A percentile compares a stretch with the other conserved stretches of the same genome.
phyloP scores from a whole-genome alignment of 2,797 vertebrate species.

The Ptychobarbus kaznakovi region DNA sequence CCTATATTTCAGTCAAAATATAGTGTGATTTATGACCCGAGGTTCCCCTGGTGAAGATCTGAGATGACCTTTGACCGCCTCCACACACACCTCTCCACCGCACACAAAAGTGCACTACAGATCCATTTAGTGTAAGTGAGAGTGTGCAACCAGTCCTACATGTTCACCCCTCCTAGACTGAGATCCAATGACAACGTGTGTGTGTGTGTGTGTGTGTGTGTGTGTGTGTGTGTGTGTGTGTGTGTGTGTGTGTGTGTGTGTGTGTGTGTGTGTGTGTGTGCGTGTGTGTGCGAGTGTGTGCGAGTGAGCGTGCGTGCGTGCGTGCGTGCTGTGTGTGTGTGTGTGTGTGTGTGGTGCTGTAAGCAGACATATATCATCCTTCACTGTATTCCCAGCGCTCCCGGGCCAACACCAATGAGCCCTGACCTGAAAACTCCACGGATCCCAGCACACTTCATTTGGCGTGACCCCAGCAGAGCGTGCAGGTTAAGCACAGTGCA shows the following conservation, averaged over 20 bases:
- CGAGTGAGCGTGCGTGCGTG: no score
- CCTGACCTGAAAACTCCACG: slow-evolving; percentile 49
- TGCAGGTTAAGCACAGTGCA: slow-evolving; percentile 39
- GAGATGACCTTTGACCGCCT: slow-evolving; percentile 39
- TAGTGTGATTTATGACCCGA: background rate
- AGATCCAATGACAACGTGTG: background rate
- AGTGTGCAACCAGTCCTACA: slow-evolving; percentile 12
- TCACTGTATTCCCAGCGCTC: slow-evolving; percentile 40
- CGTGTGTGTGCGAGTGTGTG: no score
- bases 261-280: no score
- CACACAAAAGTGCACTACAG: slow-evolving; percentile 14
- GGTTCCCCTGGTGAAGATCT: slow-evolving; percentile 11
- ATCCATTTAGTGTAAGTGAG: slow-evolving; percentile 14
- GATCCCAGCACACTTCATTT: slow-evolving; percentile 22
- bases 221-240: slow-evolving; percentile 1
- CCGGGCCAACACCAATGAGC: slow-evolving; percentile 48
- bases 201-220: slow-evolving; percentile 1
- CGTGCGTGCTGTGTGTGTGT: background rate
- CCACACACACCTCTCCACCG: background rate
- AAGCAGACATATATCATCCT: slow-evolving; percentile 54
- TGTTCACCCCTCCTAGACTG: background rate
- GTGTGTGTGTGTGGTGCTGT: slow-evolving; percentile 20
- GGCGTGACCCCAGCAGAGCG: slow-evolving; percentile 29
- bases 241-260: background rate
- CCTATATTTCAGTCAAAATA: background rate